phyloP scores from a whole-genome alignment of 2,113 vertebrate species.

The Cathartes aura region DNA sequence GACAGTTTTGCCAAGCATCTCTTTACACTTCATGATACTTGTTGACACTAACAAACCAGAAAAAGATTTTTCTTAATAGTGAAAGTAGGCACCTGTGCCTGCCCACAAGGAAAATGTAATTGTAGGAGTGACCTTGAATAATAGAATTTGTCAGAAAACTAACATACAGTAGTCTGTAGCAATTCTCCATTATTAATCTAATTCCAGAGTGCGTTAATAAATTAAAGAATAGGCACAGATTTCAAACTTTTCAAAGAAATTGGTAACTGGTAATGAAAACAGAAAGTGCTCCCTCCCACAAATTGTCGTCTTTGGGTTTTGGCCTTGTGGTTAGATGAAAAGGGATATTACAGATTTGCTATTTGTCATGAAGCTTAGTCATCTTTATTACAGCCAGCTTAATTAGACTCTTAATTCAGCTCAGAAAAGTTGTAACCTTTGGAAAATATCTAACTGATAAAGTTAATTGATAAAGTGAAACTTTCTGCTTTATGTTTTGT shows the following conservation, averaged over 20 bases:
- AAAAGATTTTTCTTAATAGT: background rate
- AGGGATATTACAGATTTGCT: background rate
- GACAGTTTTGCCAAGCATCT: background rate
- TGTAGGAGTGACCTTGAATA: conserved; percentile 3
- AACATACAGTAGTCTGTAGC: background rate
- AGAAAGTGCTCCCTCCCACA: background rate
- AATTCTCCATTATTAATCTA: background rate
- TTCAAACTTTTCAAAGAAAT: background rate
- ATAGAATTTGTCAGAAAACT: background rate
- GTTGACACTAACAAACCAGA: background rate
- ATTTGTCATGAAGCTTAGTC: background rate
- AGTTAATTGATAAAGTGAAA: background rate
- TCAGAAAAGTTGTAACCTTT: background rate
- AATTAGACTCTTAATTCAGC: background rate
- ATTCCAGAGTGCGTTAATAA: background rate
- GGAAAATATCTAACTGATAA: background rate
- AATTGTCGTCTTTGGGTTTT: background rate
- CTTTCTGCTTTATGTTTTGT: background rate
- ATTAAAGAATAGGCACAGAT: background rate
- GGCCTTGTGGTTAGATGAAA: background rate
- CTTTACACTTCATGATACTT: background rate
- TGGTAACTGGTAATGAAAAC: background rate
- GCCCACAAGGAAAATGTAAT: background rate
- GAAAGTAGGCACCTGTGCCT: background rate
- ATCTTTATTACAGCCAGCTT: background rate